phyloP scores from a whole-genome alignment of 2,113 vertebrate genomes.

The Clinocottus analis region DNA sequence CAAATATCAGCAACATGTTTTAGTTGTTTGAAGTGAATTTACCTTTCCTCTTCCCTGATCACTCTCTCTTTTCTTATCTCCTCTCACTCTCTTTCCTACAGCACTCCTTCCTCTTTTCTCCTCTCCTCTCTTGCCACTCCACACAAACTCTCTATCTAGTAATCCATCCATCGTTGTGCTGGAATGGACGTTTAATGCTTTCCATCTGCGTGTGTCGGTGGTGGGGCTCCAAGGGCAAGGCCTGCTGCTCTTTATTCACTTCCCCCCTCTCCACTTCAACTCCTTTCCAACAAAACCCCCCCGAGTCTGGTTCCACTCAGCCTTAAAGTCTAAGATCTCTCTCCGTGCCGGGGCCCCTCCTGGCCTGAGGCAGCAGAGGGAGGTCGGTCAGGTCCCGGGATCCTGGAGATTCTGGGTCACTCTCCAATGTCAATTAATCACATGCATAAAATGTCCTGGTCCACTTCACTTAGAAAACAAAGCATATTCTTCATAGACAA shows the following conservation, averaged over 20 bases:
- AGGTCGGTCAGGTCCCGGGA: constrained; percentile 35
- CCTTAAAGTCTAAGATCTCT: constrained; percentile 66
- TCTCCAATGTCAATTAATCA: constrained; percentile 38
- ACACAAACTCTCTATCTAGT: constrained; percentile 64
- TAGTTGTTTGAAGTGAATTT: background rate
- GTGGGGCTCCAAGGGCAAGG: constrained; percentile 63
- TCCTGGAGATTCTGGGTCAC: constrained; percentile 44
- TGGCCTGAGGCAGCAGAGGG: constrained; percentile 61
- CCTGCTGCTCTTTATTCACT: constrained; percentile 70
- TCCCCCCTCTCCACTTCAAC: constrained; percentile 63
- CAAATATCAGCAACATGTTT: background rate
- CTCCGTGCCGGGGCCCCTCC: constrained; percentile 65
- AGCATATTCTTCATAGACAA: background rate
- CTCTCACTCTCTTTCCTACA: background rate
- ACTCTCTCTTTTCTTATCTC: background rate
- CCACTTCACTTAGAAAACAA: background rate
- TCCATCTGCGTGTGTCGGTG: constrained; percentile 75
- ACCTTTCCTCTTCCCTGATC: background rate
- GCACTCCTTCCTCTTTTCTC: constrained; percentile 13
- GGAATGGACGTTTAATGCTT: constrained; percentile 75
- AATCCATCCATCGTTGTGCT: constrained; percentile 73
- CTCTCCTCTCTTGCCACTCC: constrained; percentile 25
- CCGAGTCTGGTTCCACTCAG: constrained; percentile 83
- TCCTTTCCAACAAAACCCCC: constrained; percentile 66
- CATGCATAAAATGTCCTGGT: background rate